These are phyloP conservation scores for Alosa alosa DNA, from an alignment of 2,113 vertebrate species.

Conservation along the genomic window DNA sequence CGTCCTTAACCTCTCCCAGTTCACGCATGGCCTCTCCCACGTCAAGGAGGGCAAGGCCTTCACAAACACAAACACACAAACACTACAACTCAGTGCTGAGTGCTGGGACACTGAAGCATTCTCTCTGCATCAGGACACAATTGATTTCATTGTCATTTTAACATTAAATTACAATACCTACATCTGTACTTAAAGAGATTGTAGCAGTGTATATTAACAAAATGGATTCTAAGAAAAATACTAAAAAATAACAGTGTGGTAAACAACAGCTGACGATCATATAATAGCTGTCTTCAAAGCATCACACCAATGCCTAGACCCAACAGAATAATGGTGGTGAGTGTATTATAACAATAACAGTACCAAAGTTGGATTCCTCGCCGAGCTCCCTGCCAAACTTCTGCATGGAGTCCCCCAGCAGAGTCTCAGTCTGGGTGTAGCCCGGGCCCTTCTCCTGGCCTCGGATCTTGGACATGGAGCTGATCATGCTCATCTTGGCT, in stretches of 20 bases:
- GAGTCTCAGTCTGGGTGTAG: conserved; percentile 89
- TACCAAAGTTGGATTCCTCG: conserved; percentile 95
- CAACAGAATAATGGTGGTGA: background rate
- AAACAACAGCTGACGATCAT: background rate
- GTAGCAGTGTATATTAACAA: background rate
- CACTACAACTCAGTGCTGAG: background rate
- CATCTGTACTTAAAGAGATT: background rate
- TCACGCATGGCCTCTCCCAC: conserved; percentile 92
- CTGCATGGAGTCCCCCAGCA: conserved; percentile 92
- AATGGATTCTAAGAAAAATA: background rate
- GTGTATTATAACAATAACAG: background rate
- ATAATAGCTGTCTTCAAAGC: background rate
- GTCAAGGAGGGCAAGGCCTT: conserved; percentile 87
- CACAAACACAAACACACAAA: conserved; percentile 9
- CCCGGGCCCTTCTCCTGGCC: conserved; percentile 95
- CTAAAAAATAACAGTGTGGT: background rate
- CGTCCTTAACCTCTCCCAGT: conserved; percentile 94
- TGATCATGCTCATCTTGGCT: conserved; percentile 99
- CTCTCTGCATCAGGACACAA: background rate
- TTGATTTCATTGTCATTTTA: background rate
- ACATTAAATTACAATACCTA: background rate
- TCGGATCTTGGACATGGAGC: conserved; percentile 98
- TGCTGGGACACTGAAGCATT: too few relatives aligned
- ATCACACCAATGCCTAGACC: conserved; percentile 31
- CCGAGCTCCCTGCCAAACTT: conserved; percentile 93